Percentiles rank a stretch among this genome's conserved stretches.
Conservation (phyloP, 2,113 vertebrate genomes). For the Poeciliopsis occidentalis region DNA sequence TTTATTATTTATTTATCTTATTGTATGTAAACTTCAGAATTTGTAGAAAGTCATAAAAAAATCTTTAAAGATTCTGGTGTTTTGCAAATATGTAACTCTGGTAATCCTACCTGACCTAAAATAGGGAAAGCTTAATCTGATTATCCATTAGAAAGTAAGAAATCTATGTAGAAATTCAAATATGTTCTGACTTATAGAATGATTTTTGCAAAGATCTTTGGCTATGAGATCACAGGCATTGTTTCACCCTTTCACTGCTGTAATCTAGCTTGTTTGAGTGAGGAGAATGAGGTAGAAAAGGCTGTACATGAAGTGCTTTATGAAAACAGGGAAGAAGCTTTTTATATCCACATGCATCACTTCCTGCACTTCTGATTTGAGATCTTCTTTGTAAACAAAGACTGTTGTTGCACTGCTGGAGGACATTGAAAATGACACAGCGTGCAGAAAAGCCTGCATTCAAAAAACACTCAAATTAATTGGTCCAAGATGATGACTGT, state of each 20-base stretch:
- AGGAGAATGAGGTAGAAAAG: background rate
- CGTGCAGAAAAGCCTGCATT: background rate
- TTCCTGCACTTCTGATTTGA: background rate
- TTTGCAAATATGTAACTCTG: no score
- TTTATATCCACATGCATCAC: background rate
- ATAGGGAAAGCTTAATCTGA: no score
- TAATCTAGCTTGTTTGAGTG: background rate
- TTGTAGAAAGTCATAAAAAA: no score
- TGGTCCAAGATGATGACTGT: background rate
- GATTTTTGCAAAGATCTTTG: background rate
- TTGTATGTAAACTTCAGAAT: no score
- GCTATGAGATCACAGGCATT: background rate
- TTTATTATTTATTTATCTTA: no score
- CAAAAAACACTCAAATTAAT: background rate
- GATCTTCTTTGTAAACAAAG: conserved; percentile 1
- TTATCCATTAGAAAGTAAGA: no score
- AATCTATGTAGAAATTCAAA: no score
- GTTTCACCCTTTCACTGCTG: background rate
- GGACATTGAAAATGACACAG: background rate
- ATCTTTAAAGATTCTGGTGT: no score
- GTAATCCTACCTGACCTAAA: no score
- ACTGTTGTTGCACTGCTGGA: background rate
- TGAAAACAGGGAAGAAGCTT: background rate
- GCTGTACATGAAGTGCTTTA: background rate
- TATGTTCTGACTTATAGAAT: background rate